phyloP scores from a whole-genome alignment of 2,113 vertebrate genomes.

The Perca fluviatilis region DNA sequence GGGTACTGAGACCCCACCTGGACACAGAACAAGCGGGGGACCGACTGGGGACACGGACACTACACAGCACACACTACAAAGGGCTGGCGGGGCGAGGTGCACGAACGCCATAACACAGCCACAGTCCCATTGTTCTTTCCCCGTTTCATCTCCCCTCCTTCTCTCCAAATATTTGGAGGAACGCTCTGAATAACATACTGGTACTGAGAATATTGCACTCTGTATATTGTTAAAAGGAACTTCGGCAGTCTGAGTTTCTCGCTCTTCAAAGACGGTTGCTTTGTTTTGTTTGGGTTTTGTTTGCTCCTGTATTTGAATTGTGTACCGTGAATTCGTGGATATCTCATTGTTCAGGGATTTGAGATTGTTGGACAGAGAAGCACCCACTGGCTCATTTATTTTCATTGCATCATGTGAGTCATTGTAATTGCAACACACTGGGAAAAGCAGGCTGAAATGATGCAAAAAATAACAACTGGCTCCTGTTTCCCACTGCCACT shows the following conservation, averaged over 20 bases:
- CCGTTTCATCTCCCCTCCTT: constrained; percentile 86
- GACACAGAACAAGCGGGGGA: constrained; percentile 74
- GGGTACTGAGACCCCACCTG: constrained; percentile 73
- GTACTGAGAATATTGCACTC: constrained; percentile 81
- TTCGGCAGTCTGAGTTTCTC: constrained; percentile 78
- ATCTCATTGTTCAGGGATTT: constrained; percentile 85
- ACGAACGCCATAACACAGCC: constrained; percentile 83
- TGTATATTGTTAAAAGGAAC: constrained; percentile 90
- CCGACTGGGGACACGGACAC: constrained; percentile 71
- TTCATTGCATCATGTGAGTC: constrained; percentile 79
- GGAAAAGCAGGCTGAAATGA: constrained; percentile 62
- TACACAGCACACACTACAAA: constrained; percentile 79
- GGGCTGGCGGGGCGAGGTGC: constrained; percentile 79
- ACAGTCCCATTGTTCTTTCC: constrained; percentile 84
- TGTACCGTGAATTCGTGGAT: constrained; percentile 82
- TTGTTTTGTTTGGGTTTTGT: constrained; percentile 85
- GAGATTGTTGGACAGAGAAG: constrained; percentile 80
- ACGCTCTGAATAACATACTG: constrained; percentile 84
- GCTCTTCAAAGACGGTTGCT: constrained; percentile 83
- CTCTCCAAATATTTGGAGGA: constrained; percentile 88
- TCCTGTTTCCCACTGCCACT: constrained; percentile 69
- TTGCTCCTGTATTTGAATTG: constrained; percentile 82
- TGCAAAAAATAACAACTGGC: constrained; percentile 72
- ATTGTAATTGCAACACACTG: constrained; percentile 74
- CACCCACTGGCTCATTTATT: constrained; percentile 82